These are phyloP conservation scores for Cygnus atratus DNA, from an alignment of 2,113 vertebrate species.

Conservation along the genomic window DNA sequence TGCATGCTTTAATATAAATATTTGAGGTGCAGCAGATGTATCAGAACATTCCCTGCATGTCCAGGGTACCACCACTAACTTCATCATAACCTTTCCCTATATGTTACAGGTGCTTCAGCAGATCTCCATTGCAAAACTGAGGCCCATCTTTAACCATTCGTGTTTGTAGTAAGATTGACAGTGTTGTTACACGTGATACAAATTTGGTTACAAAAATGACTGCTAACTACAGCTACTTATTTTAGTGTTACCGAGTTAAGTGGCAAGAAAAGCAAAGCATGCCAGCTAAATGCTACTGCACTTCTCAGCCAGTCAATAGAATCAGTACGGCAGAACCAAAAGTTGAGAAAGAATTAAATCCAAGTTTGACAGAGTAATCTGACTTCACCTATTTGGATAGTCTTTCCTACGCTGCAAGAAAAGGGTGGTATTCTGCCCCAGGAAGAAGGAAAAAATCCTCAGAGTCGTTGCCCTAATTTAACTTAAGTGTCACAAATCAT, in stretches of 20 bases:
- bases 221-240: neutral
- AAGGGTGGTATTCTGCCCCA: neutral
- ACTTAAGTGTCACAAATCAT: neutral
- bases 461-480: neutral
- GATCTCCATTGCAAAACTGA: neutral
- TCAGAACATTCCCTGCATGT: fast-evolving
- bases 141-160: neutral
- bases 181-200: fast-evolving
- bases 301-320: neutral
- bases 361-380: neutral
- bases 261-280: neutral
- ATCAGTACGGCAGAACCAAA: neutral
- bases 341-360: neutral
- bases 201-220: neutral
- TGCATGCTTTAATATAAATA: fast-evolving
- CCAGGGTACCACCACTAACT: neutral
- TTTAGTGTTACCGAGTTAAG: neutral
- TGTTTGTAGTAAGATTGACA: fast-evolving
- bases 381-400: fast-evolving
- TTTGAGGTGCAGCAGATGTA: neutral
- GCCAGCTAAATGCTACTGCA: fast-evolving
- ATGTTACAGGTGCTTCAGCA: fast-evolving
- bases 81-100: neutral
- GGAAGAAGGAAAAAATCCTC: neutral
- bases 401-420: neutral